Base-by-base conservation (phyloP, 1,140 invertebrate genomes). In the Lucilia cuprina region DNA sequence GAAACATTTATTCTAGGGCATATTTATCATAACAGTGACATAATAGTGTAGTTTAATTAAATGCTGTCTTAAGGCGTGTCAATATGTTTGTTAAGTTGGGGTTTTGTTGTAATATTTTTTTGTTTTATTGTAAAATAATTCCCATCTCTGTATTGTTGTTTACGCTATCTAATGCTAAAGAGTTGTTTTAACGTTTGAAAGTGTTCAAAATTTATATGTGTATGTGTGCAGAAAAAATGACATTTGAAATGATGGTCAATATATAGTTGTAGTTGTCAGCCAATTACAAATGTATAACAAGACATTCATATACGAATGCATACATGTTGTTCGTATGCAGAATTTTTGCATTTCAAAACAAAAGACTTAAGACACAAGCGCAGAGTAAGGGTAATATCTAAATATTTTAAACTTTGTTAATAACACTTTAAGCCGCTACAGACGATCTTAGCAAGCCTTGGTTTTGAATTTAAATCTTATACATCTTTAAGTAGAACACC, bases 31-130 rank as follows among this genome's bases (percentile, higher is more conserved):
- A 80, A 80, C 77, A 49, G 49, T 80, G 77, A 80, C 77, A 80
- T 80, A 80, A 80, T 80, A n/a, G 77, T 50, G 47, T 49, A 80
- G 77, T 80, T 80, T 80, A 80, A 80, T 80, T 80, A 80, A 80
- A 80, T 80, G 77, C 41, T 80, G 77, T 80, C 77, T 80, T 50
- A 80, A 80, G 77, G 77, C 77, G 77, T 80, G 77, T 80, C 77
- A 17, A 49, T 70, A 70, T 70, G 65, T 70, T 21, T 70, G 65
- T 70, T 70, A 65, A 12, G n/a, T 21, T 21, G 25, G 1, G 25
- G 1, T 70, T 19, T 70, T 70, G 19, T 70, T 70, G 0, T 5
- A n/a, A 5, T 60, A 60, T 70, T 70, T 0, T 70, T 19, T 70
- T 55, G 9, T 55, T 55, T 17, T 17, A 0, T 55, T 1, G 50